Evolutionary conservation across 2,797 vertebrate species (phyloP).

Genomic region (Remorina albescens): DNA sequence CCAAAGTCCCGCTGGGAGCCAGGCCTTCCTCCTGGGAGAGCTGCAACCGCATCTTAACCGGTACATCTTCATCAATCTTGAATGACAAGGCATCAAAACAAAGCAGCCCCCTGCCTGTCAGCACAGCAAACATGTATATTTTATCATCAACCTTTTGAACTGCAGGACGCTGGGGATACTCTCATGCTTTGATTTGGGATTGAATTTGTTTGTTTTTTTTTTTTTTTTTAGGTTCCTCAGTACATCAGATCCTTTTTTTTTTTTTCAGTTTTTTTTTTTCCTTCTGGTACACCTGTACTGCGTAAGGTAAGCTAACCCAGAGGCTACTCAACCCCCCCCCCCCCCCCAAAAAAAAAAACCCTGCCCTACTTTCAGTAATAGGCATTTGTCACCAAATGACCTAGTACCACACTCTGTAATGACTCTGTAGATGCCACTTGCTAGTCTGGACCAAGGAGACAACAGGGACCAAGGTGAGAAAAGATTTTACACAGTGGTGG

Average conservation of each 20-base stretch:
- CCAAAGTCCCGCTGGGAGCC: conserved; percentile 19
- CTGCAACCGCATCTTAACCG: conserved; percentile 37
- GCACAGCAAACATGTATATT: not conserved
- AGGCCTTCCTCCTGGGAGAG: conserved; percentile 4
- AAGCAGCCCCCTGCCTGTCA: conserved; percentile 17
- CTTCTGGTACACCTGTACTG: not conserved
- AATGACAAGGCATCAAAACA: conserved; percentile 19
- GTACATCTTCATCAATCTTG: conserved; percentile 38
- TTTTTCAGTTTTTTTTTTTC: not conserved
- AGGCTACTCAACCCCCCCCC: no score
- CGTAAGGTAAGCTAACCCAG: not conserved
- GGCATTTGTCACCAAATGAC: conserved; percentile 36
- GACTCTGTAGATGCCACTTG: conserved; percentile 7
- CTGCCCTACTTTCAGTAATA: conserved; percentile 49
- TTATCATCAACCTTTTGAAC: conserved; percentile 4
- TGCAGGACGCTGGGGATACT: not conserved
- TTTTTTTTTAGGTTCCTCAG: not conserved
- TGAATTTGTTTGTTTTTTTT: not conserved
- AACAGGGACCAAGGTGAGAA: conserved; percentile 4
- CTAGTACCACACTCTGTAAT: conserved; percentile 8
- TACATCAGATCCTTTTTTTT: not conserved
- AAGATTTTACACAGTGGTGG: conserved; percentile 29
- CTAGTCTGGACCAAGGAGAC: conserved; percentile 6
- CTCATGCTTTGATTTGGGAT: not conserved
- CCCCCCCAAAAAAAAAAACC: no score